phyloP scores from a whole-genome alignment of 1,140 invertebrate species.

The Lutraria rhynchaena region DNA sequence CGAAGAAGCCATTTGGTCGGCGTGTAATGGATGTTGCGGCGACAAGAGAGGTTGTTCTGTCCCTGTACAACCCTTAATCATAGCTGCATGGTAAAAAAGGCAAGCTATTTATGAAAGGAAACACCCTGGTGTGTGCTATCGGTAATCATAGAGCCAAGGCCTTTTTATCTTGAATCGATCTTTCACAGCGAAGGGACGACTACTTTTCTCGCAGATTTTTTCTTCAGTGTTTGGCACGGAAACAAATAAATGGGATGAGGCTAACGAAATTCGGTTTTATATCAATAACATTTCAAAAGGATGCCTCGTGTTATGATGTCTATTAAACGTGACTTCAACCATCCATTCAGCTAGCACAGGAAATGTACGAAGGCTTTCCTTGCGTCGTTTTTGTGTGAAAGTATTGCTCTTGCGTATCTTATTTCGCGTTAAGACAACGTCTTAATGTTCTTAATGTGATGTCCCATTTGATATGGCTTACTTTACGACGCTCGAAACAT shows the following conservation, averaged over 20 bases:
- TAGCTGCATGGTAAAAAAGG: slow-evolving; percentile 37
- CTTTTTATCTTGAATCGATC: slow-evolving; percentile 61
- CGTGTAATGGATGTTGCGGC: slow-evolving; percentile 51
- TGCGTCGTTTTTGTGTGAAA: slow-evolving; percentile 31
- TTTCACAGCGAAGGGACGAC: slow-evolving; percentile 22
- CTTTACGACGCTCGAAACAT: slow-evolving; percentile 46
- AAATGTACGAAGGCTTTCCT: slow-evolving; percentile 24
- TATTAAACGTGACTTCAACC: slow-evolving; percentile 52
- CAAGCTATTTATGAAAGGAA: slow-evolving; percentile 60
- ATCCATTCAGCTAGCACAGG: slow-evolving; percentile 53
- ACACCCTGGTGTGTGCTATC: slow-evolving; percentile 54
- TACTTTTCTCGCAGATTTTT: background rate
- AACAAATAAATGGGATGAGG: slow-evolving; percentile 53
- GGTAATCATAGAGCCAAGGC: slow-evolving; percentile 56
- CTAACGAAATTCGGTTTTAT: slow-evolving; percentile 55
- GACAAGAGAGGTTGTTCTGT: slow-evolving; percentile 10
- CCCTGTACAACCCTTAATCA: slow-evolving; percentile 49
- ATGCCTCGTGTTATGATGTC: slow-evolving; percentile 51
- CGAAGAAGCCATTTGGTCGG: slow-evolving; percentile 49
- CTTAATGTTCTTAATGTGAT: slow-evolving; percentile 55
- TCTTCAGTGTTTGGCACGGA: slow-evolving; percentile 29
- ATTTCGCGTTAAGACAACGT: slow-evolving; percentile 51
- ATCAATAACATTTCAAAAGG: slow-evolving; percentile 50
- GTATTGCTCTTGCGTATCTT: slow-evolving; percentile 41
- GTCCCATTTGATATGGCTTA: slow-evolving; percentile 42